phyloP scores from a whole-genome alignment of 2,113 vertebrate species.

The Stegostoma tigrinum region DNA sequence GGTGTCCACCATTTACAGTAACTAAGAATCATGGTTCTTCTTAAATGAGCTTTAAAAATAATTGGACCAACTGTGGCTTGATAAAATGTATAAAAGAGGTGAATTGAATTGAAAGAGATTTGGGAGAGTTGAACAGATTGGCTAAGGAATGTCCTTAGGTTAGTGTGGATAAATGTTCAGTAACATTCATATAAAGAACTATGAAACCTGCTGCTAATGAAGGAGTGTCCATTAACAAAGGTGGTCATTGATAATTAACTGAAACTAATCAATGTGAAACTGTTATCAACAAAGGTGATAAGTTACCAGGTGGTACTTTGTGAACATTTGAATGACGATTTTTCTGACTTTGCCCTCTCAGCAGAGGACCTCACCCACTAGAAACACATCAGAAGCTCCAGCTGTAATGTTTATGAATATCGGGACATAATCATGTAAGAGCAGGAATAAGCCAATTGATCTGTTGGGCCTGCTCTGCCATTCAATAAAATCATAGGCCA shows the following conservation, averaged over 20 bases:
- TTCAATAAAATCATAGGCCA: not conserved
- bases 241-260: not conserved
- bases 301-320: not conserved
- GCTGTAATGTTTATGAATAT: not conserved
- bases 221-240: not conserved
- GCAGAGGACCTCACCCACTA: not conserved
- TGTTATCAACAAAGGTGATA: not conserved
- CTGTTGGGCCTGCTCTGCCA: not conserved
- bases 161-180: not conserved
- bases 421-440: not conserved
- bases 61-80: not conserved
- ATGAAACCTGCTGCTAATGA: not conserved
- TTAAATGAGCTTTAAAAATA: not conserved
- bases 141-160: not conserved
- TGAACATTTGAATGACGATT: not conserved
- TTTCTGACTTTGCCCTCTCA: not conserved
- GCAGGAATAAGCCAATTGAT: no score
- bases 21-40: not conserved
- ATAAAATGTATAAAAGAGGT: not conserved
- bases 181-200: not conserved
- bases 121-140: not conserved
- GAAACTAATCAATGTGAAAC: not conserved
- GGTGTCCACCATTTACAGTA: not conserved
- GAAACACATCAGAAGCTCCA: not conserved
- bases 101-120: not conserved